Evolutionary conservation across 2,888 invertebrate species (phyloP).

Genomic region (Dioctria linearis): DNA sequence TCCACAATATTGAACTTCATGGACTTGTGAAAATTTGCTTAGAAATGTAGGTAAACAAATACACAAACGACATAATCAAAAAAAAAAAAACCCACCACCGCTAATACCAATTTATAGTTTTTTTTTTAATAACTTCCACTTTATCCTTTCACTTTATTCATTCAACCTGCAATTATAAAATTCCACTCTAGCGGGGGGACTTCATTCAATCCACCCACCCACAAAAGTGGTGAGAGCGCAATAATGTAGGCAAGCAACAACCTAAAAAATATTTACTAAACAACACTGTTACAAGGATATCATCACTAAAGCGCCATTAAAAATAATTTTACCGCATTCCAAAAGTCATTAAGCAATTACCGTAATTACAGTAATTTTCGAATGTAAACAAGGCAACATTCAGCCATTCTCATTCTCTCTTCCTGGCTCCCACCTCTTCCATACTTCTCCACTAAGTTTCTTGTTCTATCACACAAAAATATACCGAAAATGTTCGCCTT

Average conservation of each 20-base stretch:
- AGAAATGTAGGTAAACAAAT: no score
- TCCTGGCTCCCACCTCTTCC: not conserved
- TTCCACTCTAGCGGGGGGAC: not conserved
- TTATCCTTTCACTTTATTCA: no score
- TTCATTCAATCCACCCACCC: not conserved
- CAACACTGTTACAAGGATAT: slow-evolving; percentile 25
- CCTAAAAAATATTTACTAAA: slow-evolving; percentile 29
- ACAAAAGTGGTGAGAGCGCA: not conserved
- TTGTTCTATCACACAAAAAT: slow-evolving; percentile 27
- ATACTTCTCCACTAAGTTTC: not conserved
- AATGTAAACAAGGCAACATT: slow-evolving; percentile 41
- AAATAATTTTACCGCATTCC: slow-evolving; percentile 33
- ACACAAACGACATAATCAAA: not conserved
- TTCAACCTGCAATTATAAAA: no score
- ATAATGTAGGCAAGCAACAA: not conserved
- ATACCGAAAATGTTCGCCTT: slow-evolving; percentile 39
- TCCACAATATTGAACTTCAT: no score
- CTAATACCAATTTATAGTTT: no score
- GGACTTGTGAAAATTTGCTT: no score
- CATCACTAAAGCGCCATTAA: slow-evolving; percentile 40
- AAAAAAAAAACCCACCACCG: not conserved
- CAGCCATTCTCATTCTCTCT: not conserved
- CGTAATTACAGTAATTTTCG: slow-evolving; percentile 48
- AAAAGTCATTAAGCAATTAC: slow-evolving; percentile 53
- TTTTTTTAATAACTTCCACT: not conserved